Percentiles rank a stretch among this genome's conserved stretches.
Evolutionary conservation across 2,888 invertebrate species (phyloP).

Genomic region (Callyntrura sp.): DNA sequence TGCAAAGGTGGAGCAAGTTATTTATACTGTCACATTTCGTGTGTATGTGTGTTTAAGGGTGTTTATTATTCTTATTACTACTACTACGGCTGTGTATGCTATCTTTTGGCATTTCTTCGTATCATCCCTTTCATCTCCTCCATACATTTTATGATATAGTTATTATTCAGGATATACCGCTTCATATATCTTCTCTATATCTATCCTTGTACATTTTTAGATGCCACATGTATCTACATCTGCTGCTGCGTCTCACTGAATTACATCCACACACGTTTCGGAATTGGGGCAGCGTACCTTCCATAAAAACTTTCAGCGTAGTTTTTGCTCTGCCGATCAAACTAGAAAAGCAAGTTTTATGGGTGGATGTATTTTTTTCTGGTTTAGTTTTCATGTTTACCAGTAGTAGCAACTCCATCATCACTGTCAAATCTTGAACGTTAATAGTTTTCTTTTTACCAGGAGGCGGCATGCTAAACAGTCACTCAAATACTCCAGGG

Average conservation of each 20-base stretch:
- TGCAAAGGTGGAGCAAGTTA: constrained; percentile 57
- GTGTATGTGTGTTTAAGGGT: constrained; percentile 27
- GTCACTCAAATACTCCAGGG: constrained; percentile 23
- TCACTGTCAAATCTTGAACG: constrained; percentile 4
- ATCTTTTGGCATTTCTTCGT: background rate
- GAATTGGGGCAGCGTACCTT: constrained; percentile 36
- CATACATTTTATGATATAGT: constrained; percentile 5
- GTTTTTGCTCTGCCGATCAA: background rate
- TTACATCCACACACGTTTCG: constrained; percentile 52
- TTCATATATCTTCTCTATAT: background rate
- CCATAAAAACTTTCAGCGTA: background rate
- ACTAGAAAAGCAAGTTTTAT: background rate
- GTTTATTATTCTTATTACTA: constrained; percentile 30
- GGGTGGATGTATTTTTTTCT: background rate
- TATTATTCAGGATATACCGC: background rate
- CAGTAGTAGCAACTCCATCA: constrained; percentile 2
- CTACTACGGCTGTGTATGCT: background rate
- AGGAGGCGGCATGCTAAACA: background rate
- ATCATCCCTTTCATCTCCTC: background rate
- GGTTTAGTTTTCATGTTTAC: constrained; percentile 4
- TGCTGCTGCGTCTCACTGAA: constrained; percentile 40
- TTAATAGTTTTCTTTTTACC: constrained; percentile 8
- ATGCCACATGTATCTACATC: background rate
- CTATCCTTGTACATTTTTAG: background rate
- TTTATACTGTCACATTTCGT: constrained; percentile 49